Evolutionary conservation across 2,797 vertebrate species (phyloP).

Genomic region (Mormyrus proboscirostris): DNA sequence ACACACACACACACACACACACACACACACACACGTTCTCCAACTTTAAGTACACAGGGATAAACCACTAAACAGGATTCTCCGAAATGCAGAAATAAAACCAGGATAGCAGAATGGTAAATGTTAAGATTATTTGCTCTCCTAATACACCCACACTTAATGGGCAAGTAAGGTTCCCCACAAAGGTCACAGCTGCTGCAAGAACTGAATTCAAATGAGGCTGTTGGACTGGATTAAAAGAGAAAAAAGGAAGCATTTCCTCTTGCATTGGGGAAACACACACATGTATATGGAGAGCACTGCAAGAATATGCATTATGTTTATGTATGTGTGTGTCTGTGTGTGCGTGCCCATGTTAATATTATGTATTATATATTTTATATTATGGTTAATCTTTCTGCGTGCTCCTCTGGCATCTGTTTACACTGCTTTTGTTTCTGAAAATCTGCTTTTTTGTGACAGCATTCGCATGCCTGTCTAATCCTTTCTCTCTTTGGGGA

Average conservation of each 20-base stretch:
- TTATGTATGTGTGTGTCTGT: not conserved
- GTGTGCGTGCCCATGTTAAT: not conserved
- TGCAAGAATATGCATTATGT: not conserved
- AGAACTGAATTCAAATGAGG: conserved; percentile 60
- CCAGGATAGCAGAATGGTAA: conserved; percentile 65
- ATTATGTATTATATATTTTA: not conserved
- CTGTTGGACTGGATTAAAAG: conserved; percentile 18
- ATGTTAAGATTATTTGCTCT: conserved; percentile 63
- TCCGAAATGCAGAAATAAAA: conserved; percentile 45
- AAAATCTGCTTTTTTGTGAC: conserved; percentile 6
- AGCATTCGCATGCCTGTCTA: not conserved
- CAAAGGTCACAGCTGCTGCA: conserved; percentile 59
- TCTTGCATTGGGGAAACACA: not conserved
- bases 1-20: not conserved
- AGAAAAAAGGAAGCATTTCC: not conserved
- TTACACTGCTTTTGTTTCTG: not conserved
- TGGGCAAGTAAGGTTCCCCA: conserved; percentile 54
- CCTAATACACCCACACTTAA: conserved; percentile 65
- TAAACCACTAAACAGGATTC: conserved; percentile 71
- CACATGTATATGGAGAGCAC: not conserved
- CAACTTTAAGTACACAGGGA: conserved; percentile 55
- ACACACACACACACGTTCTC: not conserved
- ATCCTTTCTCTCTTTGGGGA: not conserved
- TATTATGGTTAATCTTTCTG: not conserved
- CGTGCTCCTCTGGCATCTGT: not conserved